Evolutionary conservation across 2,888 invertebrate genomes (phyloP).

Genomic region (Nysson spinosus): DNA sequence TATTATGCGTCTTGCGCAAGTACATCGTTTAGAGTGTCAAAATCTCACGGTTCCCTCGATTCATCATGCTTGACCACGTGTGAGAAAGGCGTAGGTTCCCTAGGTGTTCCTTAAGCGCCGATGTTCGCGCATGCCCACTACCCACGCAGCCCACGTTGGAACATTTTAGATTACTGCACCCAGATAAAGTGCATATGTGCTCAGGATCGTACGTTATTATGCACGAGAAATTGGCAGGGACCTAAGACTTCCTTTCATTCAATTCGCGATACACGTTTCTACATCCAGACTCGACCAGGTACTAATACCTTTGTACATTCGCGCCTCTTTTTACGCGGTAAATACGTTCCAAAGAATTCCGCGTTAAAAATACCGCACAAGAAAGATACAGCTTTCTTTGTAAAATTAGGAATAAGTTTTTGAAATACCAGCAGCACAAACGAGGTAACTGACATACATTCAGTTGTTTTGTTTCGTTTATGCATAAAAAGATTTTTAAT

Average conservation of each 20-base stretch:
- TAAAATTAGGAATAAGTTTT: no score
- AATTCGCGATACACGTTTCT: constrained; percentile 1
- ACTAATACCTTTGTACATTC: no score
- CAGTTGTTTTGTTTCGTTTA: no score
- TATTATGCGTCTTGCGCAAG: constrained; percentile 35
- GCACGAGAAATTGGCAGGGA: constrained; percentile 25
- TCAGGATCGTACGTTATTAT: constrained; percentile 21
- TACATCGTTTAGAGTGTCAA: constrained; percentile 33
- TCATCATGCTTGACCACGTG: constrained; percentile 42
- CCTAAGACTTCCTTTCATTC: constrained; percentile 8
- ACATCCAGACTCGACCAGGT: no score
- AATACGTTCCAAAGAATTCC: neutral
- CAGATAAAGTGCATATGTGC: constrained; percentile 48
- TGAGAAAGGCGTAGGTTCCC: constrained; percentile 53
- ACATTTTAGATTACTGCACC: constrained; percentile 55
- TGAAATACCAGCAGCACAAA: no score
- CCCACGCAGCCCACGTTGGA: constrained; percentile 55
- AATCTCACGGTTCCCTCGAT: constrained; percentile 49
- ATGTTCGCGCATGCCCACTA: constrained; percentile 53
- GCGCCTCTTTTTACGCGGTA: no score
- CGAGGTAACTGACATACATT: no score
- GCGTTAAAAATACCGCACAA: no score
- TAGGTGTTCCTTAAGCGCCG: constrained; percentile 58
- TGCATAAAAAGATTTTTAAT: no score
- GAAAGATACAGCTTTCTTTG: no score